These are phyloP conservation scores for Endotricha flammealis DNA, from an alignment of 2,888 invertebrate species.

Conservation along the genomic window DNA sequence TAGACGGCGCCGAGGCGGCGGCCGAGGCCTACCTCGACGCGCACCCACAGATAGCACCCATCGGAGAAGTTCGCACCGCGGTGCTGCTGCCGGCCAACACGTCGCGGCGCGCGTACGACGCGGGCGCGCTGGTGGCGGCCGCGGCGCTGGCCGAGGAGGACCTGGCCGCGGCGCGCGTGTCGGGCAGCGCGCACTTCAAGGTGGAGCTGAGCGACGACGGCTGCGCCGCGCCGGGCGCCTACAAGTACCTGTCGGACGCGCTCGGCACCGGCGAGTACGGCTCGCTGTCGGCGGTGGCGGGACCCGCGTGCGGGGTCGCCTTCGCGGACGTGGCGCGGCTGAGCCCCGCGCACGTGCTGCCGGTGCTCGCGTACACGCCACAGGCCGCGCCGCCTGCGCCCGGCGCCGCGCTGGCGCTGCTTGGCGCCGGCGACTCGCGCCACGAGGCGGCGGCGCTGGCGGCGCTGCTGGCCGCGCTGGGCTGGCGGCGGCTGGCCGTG, in stretches of 20 bases:
- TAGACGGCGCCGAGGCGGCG: slow-evolving; percentile 26
- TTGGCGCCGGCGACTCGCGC: slow-evolving; percentile 43
- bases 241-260: slow-evolving; percentile 50
- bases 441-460: slow-evolving; percentile 27
- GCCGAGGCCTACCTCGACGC: slow-evolving; percentile 27
- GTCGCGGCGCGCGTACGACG: slow-evolving; percentile 35
- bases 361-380: slow-evolving; percentile 52
- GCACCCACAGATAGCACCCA: slow-evolving; percentile 29
- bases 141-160: slow-evolving; percentile 51
- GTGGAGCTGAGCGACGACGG: slow-evolving; percentile 48
- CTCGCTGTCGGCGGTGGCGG: slow-evolving; percentile 50
- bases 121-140: slow-evolving; percentile 39
- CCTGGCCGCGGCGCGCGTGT: slow-evolving; percentile 14
- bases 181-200: slow-evolving; percentile 31
- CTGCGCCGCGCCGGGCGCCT: slow-evolving; percentile 50
- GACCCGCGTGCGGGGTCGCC: slow-evolving; percentile 57
- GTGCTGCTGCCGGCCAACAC: slow-evolving; percentile 26
- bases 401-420: slow-evolving; percentile 36
- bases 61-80: slow-evolving; percentile 39
- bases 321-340: slow-evolving; percentile 55
- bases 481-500: slow-evolving; percentile 52
- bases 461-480: slow-evolving; percentile 30
- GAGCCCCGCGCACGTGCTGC: slow-evolving; percentile 43
- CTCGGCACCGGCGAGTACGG: slow-evolving; percentile 49
- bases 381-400: slow-evolving; percentile 37